Evolutionary conservation across 2,888 invertebrate species (phyloP).

Genomic region (Leuctra nigra): DNA sequence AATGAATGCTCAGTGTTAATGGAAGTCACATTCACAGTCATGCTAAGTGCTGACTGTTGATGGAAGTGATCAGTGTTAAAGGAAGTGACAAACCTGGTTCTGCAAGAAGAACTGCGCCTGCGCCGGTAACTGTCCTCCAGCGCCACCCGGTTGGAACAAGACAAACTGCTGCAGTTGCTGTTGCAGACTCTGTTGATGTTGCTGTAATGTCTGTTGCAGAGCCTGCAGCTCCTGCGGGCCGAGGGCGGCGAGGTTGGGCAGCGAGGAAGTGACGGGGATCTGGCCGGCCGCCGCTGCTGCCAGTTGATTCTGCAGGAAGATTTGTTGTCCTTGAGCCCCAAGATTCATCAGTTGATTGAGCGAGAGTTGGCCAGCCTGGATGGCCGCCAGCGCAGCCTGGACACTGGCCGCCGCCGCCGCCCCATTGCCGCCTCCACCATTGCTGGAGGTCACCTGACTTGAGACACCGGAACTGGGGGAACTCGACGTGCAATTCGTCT

Average conservation of each 20-base stretch:
- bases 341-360: conserved; percentile 39
- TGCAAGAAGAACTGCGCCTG: conserved; percentile 69
- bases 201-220: conserved; percentile 52
- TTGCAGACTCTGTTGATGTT: conserved; percentile 56
- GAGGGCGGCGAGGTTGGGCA: conserved; percentile 36
- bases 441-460: conserved; percentile 40
- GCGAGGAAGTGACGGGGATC: conserved; percentile 29
- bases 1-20: too few relatives aligned
- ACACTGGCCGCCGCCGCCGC: conserved; percentile 36
- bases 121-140: conserved; percentile 46
- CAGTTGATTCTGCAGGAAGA: conserved; percentile 39
- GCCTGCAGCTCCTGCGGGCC: conserved; percentile 40
- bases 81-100: conserved; percentile 58
- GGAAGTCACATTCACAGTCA: too few relatives aligned
- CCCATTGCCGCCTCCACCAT: conserved; percentile 21
- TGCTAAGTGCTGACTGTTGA: too few relatives aligned
- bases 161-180: conserved; percentile 58
- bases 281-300: conserved; percentile 36
- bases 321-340: conserved; percentile 31
- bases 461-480: conserved; percentile 44
- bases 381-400: conserved; percentile 41
- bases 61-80: too few relatives aligned
- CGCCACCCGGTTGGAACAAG: conserved; percentile 51
- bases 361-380: conserved; percentile 43
- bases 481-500: conserved; percentile 42